A percentile compares a stretch with the other conserved stretches of the same genome.
Conservation (phyloP, 53 echinoderm and acorn worm genomes). For the Temnopleurus reevesii region DNA sequence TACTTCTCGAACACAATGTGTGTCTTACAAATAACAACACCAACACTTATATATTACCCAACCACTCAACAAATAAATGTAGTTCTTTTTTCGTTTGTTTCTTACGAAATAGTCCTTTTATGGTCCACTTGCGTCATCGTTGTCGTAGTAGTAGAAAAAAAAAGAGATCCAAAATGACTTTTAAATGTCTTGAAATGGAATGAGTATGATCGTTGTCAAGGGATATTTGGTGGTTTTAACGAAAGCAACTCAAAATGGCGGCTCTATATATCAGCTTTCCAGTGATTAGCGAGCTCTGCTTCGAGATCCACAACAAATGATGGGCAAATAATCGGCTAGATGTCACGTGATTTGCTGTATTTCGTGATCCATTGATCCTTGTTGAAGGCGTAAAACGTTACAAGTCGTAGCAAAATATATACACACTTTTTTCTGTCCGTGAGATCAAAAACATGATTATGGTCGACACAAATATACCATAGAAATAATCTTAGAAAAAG, state of each 20-base stretch:
- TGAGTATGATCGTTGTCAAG: not conserved
- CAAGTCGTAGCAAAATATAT: constrained; percentile 59
- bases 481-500: constrained; percentile 52
- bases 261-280: not conserved
- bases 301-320: constrained; percentile 2
- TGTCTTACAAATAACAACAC: constrained; percentile 50
- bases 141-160: constrained; percentile 14
- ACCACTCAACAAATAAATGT: constrained; percentile 61
- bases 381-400: constrained; percentile 54
- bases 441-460: constrained; percentile 48
- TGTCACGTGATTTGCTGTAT: constrained; percentile 26
- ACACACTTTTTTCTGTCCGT: constrained; percentile 54
- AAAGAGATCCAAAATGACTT: constrained; percentile 9
- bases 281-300: not conserved
- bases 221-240: not conserved
- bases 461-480: constrained; percentile 31
- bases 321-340: constrained; percentile 6
- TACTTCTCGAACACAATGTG: constrained; percentile 12
- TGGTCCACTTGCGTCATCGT: constrained; percentile 14
- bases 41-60: constrained; percentile 58
- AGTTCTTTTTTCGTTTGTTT: not conserved
- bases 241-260: not conserved
- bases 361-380: constrained; percentile 23
- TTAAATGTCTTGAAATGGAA: not conserved
- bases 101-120: constrained; percentile 17